These are phyloP conservation scores for Eupeodes luniger DNA, from an alignment of 2,888 invertebrate species.

Conservation along the genomic window DNA sequence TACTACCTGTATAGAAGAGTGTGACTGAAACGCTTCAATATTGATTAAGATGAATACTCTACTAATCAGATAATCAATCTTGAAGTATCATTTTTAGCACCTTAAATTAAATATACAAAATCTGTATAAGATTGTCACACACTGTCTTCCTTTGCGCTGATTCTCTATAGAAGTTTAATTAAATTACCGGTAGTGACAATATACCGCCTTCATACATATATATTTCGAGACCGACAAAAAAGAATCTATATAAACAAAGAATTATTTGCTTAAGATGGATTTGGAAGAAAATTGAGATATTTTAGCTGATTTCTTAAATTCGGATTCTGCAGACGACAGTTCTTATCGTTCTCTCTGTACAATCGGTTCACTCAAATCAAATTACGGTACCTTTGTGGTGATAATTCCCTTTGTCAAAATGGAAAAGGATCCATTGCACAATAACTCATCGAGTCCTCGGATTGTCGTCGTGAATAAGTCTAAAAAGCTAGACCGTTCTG, in stretches of 20 bases:
- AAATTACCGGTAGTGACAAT: slow-evolving; percentile 36
- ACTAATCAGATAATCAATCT: slow-evolving; percentile 56
- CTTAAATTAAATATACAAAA: slow-evolving; percentile 38
- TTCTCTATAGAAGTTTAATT: slow-evolving; percentile 36
- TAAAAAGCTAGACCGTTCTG: slow-evolving; percentile 6
- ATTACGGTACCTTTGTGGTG: not conserved
- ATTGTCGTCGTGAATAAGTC: slow-evolving; percentile 4
- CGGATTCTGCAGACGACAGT: slow-evolving; percentile 31
- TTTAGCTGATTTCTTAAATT: slow-evolving; percentile 7
- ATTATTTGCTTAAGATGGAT: slow-evolving; percentile 18
- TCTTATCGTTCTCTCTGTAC: slow-evolving; percentile 30
- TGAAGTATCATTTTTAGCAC: slow-evolving; percentile 58
- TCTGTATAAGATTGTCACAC: slow-evolving; percentile 30
- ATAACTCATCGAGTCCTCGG: slow-evolving; percentile 5
- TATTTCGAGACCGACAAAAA: not conserved
- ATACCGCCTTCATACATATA: not conserved
- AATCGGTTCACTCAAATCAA: slow-evolving; percentile 8
- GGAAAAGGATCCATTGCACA: slow-evolving; percentile 52
- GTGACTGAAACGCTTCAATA: slow-evolving; percentile 16
- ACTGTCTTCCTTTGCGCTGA: not conserved
- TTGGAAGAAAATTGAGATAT: slow-evolving; percentile 24
- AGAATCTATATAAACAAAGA: not conserved
- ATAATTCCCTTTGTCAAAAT: not conserved
- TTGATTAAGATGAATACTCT: slow-evolving; percentile 45
- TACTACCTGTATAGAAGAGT: not conserved